Base-by-base conservation (phyloP, 2,888 invertebrate genomes). In the Anthrax anthrax region DNA sequence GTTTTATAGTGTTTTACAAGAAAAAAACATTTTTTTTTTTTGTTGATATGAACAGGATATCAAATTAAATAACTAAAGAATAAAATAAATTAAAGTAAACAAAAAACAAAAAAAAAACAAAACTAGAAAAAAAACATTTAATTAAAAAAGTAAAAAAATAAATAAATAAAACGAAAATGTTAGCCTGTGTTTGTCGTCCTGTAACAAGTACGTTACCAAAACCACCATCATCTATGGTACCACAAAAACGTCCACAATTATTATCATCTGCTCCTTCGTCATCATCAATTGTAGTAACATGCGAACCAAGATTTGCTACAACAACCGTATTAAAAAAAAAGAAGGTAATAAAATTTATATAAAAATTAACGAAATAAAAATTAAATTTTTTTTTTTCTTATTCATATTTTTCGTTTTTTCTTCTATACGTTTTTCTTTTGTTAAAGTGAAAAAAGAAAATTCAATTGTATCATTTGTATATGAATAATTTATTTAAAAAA, bases 181-280 rank as follows among this genome's bases (percentile, higher is more conserved):
- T 68, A 54, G 64, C 68, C 49, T 68, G 67, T 55, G 67, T 68
- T 50, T 68, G 67, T 59, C 69, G 68, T 52, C 67, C 67, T 52
- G 69, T 68, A 39, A 65, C 65, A 50, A 63, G 68, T 50, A 63
- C 66, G 56, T 58, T 68, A 56, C 65, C 69, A 52, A 67, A 67
- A 58, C 63, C 65, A 59, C 63, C 67, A 50, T 59, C 61, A 46
- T 59, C 58, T 37, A 49, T 60, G 50, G 58, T 63, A 57, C 64
- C 65, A 52, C 56, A 59, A 51, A 57, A 63, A 38, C 50, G 53
- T 16, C n/a, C 45, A 23, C 40, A 13, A 10, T 8, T 9, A 27
- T 27, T 9, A 9, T 27, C 23, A 1, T 8, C 23, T 8, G 23
- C 23, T 8, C n/a, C n/a, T n/a, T n/a, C n/a, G n/a, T 6, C 23